Conservation (phyloP, 1,140 invertebrate species). For the Ptiloglossa arizonensis region DNA sequence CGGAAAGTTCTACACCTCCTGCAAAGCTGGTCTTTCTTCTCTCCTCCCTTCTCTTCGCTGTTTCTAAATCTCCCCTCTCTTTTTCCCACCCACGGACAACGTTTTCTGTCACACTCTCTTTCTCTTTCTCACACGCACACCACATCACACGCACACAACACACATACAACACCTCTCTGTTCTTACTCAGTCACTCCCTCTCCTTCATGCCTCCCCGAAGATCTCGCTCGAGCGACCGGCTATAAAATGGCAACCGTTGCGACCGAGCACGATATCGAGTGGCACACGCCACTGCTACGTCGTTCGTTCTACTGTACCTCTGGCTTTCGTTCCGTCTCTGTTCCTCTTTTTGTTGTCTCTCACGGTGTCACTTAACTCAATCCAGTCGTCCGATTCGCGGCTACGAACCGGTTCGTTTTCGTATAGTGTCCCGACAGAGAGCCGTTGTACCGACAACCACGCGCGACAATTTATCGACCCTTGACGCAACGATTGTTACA, state of each 20-base stretch:
- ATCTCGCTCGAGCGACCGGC: conserved; percentile 39
- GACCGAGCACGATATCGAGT: conserved; percentile 46
- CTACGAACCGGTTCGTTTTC: conserved; percentile 45
- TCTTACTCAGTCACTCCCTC: conserved; percentile 34
- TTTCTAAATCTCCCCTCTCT: conserved; percentile 13
- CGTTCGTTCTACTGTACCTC: conserved; percentile 29
- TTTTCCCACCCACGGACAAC: not conserved
- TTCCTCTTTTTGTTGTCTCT: conserved; percentile 22
- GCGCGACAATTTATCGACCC: conserved; percentile 44
- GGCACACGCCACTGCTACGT: conserved; percentile 38
- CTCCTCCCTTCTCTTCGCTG: conserved; percentile 12
- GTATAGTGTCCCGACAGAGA: conserved; percentile 8
- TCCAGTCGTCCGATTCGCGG: conserved; percentile 21
- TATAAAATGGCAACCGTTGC: conserved; percentile 58
- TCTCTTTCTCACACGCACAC: not conserved
- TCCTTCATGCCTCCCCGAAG: conserved; percentile 42
- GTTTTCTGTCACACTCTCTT: not conserved
- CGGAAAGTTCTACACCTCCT: conserved; percentile 25
- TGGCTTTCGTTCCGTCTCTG: conserved; percentile 19
- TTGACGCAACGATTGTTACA: conserved; percentile 17
- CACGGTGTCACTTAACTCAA: conserved; percentile 15
- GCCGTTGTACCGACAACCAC: conserved; percentile 28
- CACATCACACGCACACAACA: not conserved
- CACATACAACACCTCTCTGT: conserved; percentile 1
- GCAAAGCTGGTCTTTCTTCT: conserved; percentile 32